Evolutionary conservation across 2,888 invertebrate species (phyloP).

Genomic region (Sceliomorpha sp.): DNA sequence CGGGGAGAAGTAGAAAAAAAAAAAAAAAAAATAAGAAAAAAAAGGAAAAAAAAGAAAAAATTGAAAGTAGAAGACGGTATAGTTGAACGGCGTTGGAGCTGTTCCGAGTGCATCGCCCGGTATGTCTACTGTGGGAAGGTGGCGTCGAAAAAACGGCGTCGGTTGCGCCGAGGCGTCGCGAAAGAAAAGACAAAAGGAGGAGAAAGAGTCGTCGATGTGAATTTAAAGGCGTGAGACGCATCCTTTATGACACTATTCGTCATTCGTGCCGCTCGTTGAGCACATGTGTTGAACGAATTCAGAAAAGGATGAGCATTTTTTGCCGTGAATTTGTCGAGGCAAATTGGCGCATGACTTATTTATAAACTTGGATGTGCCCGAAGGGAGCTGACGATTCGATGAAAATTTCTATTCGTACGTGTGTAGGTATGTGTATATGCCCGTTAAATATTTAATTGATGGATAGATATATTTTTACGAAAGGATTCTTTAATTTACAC

Average conservation of each 20-base stretch:
- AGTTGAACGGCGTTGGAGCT: conserved; percentile 13
- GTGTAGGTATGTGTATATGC: too few species aligned
- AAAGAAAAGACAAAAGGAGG: conserved; percentile 9
- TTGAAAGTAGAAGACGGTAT: too few species aligned
- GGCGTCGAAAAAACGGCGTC: neutral
- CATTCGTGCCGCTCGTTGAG: too few species aligned
- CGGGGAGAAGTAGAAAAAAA: neutral
- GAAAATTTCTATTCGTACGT: too few species aligned
- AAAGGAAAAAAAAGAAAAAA: conserved; percentile 4
- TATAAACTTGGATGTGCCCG: too few species aligned
- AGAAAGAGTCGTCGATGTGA: neutral
- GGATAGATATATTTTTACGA: too few species aligned
- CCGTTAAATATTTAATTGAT: too few species aligned
- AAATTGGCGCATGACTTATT: too few species aligned
- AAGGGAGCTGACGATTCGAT: too few species aligned
- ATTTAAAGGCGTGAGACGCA: conserved; percentile 12
- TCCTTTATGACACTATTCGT: conserved; percentile 6
- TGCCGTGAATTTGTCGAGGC: too few species aligned
- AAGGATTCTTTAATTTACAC: too few species aligned
- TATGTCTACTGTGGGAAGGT: conserved; percentile 14
- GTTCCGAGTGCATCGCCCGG: conserved; percentile 13
- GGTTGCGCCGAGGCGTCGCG: neutral
- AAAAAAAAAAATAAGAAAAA: neutral
- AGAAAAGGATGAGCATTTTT: too few species aligned
- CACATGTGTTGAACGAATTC: neutral